Evolutionary conservation across 2,797 vertebrate species (phyloP).

Genomic region (Salarias fasciatus): DNA sequence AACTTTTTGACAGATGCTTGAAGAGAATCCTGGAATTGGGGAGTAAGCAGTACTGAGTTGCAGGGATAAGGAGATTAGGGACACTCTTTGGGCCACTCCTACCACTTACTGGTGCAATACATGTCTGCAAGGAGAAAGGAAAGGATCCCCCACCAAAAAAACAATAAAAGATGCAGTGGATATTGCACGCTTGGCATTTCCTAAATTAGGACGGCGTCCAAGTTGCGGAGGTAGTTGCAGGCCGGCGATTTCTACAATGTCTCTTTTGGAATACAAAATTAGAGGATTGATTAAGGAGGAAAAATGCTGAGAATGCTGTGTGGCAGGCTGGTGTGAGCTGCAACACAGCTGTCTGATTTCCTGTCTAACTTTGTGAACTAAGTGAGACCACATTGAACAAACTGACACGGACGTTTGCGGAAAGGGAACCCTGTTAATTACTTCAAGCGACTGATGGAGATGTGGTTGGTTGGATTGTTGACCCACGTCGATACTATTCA

Average conservation of each 20-base stretch:
- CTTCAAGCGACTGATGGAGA: constrained; percentile 58
- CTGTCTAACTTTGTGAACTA: constrained; percentile 63
- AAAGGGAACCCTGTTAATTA: constrained; percentile 61
- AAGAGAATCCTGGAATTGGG: constrained; percentile 53
- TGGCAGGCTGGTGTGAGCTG: constrained; percentile 22
- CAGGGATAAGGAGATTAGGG: constrained; percentile 76
- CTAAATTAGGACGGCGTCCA: constrained; percentile 29
- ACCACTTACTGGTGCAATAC: constrained; percentile 62
- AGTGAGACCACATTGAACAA: constrained; percentile 70
- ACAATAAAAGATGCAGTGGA: neutral
- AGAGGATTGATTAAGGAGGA: constrained; percentile 44
- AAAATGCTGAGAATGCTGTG: constrained; percentile 63
- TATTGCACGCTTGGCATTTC: constrained; percentile 39
- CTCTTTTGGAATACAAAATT: constrained; percentile 40
- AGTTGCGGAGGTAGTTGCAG: constrained; percentile 12
- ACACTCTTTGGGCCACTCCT: constrained; percentile 56
- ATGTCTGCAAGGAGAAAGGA: constrained; percentile 31
- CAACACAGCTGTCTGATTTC: constrained; percentile 41
- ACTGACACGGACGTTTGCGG: constrained; percentile 47
- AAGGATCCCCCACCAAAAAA: constrained; percentile 6
- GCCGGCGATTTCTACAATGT: constrained; percentile 14
- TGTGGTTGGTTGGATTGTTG: constrained; percentile 34
- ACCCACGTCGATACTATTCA: constrained; percentile 30
- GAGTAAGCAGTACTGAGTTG: constrained; percentile 61
- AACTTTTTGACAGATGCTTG: constrained; percentile 62